Conservation (phyloP, 1,140 invertebrate genomes). For the Druon quercuslanigerum region DNA sequence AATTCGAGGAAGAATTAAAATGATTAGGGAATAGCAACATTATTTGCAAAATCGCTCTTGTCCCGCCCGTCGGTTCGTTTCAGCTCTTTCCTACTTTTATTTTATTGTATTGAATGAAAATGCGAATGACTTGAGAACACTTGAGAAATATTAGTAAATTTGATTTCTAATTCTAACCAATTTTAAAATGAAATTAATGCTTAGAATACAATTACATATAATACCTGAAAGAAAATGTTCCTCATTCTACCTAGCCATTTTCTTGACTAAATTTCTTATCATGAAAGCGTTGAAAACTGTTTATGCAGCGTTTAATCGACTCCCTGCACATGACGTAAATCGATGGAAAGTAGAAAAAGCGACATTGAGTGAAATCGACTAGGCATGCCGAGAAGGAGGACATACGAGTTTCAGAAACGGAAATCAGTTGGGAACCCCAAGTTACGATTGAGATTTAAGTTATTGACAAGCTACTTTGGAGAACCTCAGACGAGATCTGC, state of each 20-base stretch:
- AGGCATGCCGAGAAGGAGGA: conserved; percentile 37
- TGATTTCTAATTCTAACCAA: no score
- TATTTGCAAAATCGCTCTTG: no score
- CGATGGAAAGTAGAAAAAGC: neutral
- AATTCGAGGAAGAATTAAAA: no score
- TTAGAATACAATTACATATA: no score
- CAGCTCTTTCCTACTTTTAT: no score
- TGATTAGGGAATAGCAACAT: no score
- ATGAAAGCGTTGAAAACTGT: conserved; percentile 8
- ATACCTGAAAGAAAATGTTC: neutral
- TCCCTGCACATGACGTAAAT: conserved; percentile 10
- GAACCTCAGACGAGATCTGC: conserved; percentile 67
- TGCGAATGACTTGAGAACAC: no score
- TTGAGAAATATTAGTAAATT: no score
- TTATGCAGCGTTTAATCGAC: conserved; percentile 4
- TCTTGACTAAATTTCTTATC: neutral
- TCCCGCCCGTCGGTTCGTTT: no score
- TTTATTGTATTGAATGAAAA: no score
- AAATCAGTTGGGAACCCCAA: conserved; percentile 72
- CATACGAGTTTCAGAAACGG: conserved; percentile 63
- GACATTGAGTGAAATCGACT: neutral
- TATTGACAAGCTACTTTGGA: conserved; percentile 76
- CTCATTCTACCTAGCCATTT: neutral
- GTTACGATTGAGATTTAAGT: conserved; percentile 76
- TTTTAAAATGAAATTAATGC: no score